Percentiles rank a stretch among this genome's conserved stretches.
phyloP scores from a whole-genome alignment of 2,888 invertebrate species.

The Thymelicus acteon region DNA sequence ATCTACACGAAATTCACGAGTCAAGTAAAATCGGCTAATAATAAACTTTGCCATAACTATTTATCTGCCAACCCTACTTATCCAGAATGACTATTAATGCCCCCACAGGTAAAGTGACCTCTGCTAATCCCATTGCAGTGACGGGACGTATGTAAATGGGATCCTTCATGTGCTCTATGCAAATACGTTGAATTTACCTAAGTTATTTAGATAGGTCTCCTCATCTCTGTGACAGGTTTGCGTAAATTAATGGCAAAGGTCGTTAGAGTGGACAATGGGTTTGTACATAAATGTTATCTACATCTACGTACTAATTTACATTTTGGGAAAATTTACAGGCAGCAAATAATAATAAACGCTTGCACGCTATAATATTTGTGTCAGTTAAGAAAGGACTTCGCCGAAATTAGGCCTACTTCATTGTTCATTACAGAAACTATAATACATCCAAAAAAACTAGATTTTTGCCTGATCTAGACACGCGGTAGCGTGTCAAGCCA shows the following conservation, averaged over 20 bases:
- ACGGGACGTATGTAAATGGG: constrained; percentile 20
- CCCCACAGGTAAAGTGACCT: constrained; percentile 14
- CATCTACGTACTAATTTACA: neutral
- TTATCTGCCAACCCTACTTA: constrained; percentile 5
- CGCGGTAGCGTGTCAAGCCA: too few relatives aligned
- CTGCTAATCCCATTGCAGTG: constrained; percentile 20
- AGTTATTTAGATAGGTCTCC: constrained; percentile 18
- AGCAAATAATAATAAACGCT: too few relatives aligned
- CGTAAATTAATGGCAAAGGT: constrained; percentile 3
- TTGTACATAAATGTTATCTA: neutral
- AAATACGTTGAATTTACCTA: constrained; percentile 21
- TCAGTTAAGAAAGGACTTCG: too few relatives aligned
- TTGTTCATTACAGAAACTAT: too few relatives aligned
- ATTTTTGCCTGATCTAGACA: too few relatives aligned
- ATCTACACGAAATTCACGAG: neutral
- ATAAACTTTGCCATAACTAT: neutral
- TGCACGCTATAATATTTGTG: too few relatives aligned
- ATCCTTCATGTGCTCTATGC: constrained; percentile 21
- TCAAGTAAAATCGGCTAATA: neutral
- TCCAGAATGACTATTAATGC: constrained; percentile 22
- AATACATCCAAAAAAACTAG: too few relatives aligned
- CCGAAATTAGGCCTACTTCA: too few relatives aligned
- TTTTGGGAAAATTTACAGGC: neutral
- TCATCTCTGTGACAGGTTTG: constrained; percentile 17
- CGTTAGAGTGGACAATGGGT: neutral